A percentile compares a stretch with the other conserved stretches of the same genome.
Conservation (phyloP, 2,113 vertebrate species). For the Pica pica region DNA sequence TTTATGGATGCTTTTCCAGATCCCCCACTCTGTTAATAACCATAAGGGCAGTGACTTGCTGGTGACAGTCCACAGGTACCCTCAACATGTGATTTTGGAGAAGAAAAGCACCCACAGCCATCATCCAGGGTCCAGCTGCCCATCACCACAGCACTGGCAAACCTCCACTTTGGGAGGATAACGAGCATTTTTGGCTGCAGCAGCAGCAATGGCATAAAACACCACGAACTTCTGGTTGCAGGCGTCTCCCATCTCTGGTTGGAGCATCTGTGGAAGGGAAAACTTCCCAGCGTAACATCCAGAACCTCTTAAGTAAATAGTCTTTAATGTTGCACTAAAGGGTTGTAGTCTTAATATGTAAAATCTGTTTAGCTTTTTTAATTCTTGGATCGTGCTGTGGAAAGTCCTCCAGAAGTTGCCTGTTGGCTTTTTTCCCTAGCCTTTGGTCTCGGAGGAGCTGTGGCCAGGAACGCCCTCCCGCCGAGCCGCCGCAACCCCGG, state of each 20-base stretch:
- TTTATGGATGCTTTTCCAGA: background rate
- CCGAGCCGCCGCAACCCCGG: background rate
- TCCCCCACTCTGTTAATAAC: background rate
- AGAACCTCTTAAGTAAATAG: slow-evolving; percentile 33
- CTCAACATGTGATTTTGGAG: fast-evolving
- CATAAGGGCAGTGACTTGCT: background rate
- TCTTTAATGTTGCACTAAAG: slow-evolving; percentile 54
- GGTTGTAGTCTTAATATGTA: slow-evolving; percentile 50
- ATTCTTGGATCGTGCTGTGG: slow-evolving; percentile 27
- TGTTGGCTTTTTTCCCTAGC: background rate
- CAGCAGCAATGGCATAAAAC: fast-evolving
- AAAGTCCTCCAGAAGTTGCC: slow-evolving; percentile 43
- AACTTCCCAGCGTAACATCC: slow-evolving; percentile 32
- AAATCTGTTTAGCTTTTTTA: slow-evolving; percentile 50
- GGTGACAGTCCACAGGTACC: background rate
- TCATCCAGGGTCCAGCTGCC: background rate
- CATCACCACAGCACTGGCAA: background rate
- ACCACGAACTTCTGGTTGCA: background rate
- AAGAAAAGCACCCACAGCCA: background rate
- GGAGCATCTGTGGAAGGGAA: slow-evolving; percentile 1
- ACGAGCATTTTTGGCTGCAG: background rate
- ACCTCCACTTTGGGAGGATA: background rate
- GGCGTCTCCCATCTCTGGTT: background rate
- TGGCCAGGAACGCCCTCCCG: background rate
- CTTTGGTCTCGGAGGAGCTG: background rate